Base-by-base conservation (phyloP, 35 echinoderm and acorn worm genomes). In the Hemicentrotus pulcherrimus region DNA sequence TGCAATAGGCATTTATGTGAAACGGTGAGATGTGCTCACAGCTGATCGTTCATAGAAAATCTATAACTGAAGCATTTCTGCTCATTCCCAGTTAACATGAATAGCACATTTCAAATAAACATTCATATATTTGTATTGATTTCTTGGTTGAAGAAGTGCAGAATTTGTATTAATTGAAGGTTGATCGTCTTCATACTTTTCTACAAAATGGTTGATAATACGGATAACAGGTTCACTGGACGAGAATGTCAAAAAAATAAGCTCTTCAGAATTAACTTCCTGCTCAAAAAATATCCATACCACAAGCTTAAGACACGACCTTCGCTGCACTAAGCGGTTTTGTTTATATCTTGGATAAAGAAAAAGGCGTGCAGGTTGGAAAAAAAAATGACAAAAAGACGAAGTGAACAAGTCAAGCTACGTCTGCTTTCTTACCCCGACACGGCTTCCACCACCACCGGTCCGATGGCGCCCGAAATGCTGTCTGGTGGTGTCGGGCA, bases 401-500 rank as follows among this genome's bases (percentile, higher is more conserved):
- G n/a, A 78, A 78, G 32, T 90, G 88, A 16, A 90, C 88, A 90
- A 90, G 88, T 90, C 46, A 41, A 47, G 65, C 22, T 90, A 30
- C 5, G 19, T 32, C 33, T 90, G 32, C 88, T 90, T 33, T 90
- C 88, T 90, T 90, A 90, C 88, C 88, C 88, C 24, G 88, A 47
- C 33, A 9, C 46, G 6, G 88, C 86, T 90, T 47, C 87, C 88
- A 47, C 46, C 65, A 28, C 22, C 28, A 78, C 28, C 65, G 35
- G 31, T 33, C 32, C 91, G 91, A 93, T 93, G 91, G 48, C 91
- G 91, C 88, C 32, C 91, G 9, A 47, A 55, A 55, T 24, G 46
- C 48, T 93, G 91, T 93, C 91, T 47, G 91, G 46, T 47, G 91
- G 46, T 93, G 91, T 93, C 45, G 91, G 91, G 31, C 88, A 90